Conservation (phyloP, 2,888 invertebrate genomes). For the Lottia scabra region DNA sequence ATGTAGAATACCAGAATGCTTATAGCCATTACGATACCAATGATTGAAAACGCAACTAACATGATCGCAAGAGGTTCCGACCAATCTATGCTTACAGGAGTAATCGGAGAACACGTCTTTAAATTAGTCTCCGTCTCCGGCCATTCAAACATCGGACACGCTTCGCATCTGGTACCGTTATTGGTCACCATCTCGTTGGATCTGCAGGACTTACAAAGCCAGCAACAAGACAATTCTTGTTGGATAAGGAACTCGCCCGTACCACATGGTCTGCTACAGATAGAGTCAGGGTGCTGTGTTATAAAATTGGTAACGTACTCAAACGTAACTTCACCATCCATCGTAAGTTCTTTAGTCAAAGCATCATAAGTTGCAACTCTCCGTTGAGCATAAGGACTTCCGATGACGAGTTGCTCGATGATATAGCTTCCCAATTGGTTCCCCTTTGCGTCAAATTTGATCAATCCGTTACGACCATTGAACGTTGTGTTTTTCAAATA, state of each 20-base stretch:
- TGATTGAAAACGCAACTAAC: conserved; percentile 11
- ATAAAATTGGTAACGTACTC: conserved; percentile 7
- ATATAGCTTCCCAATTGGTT: conserved; percentile 26
- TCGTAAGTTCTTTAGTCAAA: not conserved
- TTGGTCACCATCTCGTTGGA: conserved; percentile 33
- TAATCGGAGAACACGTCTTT: conserved; percentile 23
- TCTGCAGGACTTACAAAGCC: conserved; percentile 38
- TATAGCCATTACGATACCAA: conserved; percentile 11
- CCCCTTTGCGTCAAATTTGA: conserved; percentile 27
- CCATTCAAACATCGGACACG: conserved; percentile 36
- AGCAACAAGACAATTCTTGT: conserved; percentile 37
- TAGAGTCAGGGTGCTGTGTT: conserved; percentile 8
- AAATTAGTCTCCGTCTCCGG: conserved; percentile 30
- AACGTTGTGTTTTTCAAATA: conserved; percentile 23
- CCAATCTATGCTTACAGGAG: conserved; percentile 12
- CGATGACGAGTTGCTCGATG: conserved; percentile 18
- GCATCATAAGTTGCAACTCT: conserved; percentile 21
- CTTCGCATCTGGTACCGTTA: conserved; percentile 29
- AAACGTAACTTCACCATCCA: conserved; percentile 18
- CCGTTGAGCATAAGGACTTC: not conserved
- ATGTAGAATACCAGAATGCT: conserved; percentile 20
- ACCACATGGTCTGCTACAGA: conserved; percentile 25
- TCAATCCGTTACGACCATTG: conserved; percentile 19
- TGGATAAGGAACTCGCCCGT: conserved; percentile 21
- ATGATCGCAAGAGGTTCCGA: conserved; percentile 21